phyloP scores from a whole-genome alignment of 2,113 vertebrate species.

The Nerophis lumbriciformis region DNA sequence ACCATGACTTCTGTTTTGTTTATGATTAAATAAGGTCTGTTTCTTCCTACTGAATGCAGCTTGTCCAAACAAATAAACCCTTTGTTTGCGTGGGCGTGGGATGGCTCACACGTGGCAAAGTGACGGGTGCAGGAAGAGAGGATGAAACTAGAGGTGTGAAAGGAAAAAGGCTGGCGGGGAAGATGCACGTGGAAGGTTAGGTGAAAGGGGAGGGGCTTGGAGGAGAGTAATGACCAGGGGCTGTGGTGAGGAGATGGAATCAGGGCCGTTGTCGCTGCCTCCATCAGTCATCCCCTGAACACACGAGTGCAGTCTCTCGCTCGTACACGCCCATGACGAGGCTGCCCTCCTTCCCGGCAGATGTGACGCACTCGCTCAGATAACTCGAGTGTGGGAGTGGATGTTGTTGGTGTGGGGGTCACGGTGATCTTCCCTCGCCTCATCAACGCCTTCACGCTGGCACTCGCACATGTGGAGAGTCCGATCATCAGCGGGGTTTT shows the following conservation, averaged over 20 bases:
- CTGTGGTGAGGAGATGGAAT: slow-evolving; percentile 39
- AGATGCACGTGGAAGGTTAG: slow-evolving; percentile 30
- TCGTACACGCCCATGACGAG: slow-evolving; percentile 38
- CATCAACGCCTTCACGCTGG: slow-evolving; percentile 40
- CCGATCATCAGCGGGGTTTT: slow-evolving; percentile 34
- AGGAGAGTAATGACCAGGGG: slow-evolving; percentile 46
- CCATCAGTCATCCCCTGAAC: slow-evolving; percentile 62
- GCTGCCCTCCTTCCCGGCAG: slow-evolving; percentile 32
- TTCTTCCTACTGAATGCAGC: too few relatives aligned
- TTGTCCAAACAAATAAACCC: too few relatives aligned
- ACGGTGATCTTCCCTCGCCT: slow-evolving; percentile 32
- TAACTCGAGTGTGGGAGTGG: slow-evolving; percentile 20
- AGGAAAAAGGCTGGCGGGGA: not conserved
- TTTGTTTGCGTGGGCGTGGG: not conserved
- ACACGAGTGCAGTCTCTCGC: slow-evolving; percentile 30
- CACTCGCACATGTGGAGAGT: slow-evolving; percentile 7
- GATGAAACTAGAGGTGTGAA: not conserved
- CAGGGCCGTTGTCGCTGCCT: slow-evolving; percentile 45
- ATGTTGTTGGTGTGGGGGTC: slow-evolving; percentile 9
- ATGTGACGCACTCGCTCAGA: slow-evolving; percentile 61
- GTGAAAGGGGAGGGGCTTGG: slow-evolving; percentile 24
- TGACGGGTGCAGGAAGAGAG: slow-evolving; percentile 1
- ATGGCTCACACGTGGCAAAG: slow-evolving; percentile 5
- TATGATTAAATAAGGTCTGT: too few relatives aligned
- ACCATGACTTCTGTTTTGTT: too few relatives aligned